phyloP scores from a whole-genome alignment of 2,888 invertebrate species.

The Drosophila affinis region DNA sequence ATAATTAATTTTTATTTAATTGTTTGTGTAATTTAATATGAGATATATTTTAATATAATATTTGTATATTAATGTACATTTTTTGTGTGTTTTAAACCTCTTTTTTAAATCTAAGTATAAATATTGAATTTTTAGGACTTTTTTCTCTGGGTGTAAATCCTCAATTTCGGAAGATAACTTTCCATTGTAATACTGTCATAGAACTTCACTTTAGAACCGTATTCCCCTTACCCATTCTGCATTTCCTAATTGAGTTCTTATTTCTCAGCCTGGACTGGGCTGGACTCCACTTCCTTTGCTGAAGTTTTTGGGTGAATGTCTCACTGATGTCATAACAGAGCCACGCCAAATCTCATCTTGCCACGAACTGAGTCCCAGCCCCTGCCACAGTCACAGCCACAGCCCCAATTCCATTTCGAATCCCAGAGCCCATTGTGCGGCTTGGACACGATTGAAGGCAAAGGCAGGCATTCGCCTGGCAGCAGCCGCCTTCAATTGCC shows the following conservation, averaged over 20 bases:
- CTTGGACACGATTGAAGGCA: slow-evolving; percentile 41
- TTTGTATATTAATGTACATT: too few relatives aligned
- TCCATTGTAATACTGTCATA: too few relatives aligned
- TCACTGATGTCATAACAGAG: slow-evolving; percentile 34
- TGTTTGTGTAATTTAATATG: too few relatives aligned
- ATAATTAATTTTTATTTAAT: too few relatives aligned
- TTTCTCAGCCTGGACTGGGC: not conserved
- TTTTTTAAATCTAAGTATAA: too few relatives aligned
- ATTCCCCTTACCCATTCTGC: too few relatives aligned
- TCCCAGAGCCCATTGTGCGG: slow-evolving; percentile 20
- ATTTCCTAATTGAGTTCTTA: slow-evolving; percentile 28
- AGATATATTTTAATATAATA: too few relatives aligned
- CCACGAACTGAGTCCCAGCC: slow-evolving; percentile 9
- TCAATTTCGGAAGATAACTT: too few relatives aligned
- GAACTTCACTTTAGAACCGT: too few relatives aligned
- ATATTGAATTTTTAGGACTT: too few relatives aligned
- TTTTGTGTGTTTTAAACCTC: too few relatives aligned
- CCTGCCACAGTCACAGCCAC: slow-evolving; percentile 10
- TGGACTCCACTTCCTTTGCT: not conserved
- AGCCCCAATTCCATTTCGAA: not conserved
- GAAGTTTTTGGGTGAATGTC: slow-evolving; percentile 13
- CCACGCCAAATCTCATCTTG: slow-evolving; percentile 18
- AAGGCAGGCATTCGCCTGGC: slow-evolving; percentile 26
- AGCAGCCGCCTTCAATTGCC: slow-evolving; percentile 58
- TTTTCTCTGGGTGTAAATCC: too few relatives aligned